These are phyloP conservation scores for Meteorus colon DNA, from an alignment of 2,888 invertebrate genomes.

Conservation along the genomic window DNA sequence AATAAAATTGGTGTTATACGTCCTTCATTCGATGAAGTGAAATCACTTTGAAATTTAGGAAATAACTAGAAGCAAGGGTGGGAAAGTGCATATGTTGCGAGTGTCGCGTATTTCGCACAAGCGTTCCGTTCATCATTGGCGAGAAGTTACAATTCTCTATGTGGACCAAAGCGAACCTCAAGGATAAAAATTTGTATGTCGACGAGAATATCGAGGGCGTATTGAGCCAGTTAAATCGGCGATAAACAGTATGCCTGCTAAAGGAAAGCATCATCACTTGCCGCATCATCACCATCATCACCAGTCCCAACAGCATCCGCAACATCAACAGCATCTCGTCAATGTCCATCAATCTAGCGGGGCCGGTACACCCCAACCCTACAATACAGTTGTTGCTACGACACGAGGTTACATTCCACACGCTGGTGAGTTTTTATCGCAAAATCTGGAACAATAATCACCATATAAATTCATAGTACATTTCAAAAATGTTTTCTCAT, in stretches of 20 bases:
- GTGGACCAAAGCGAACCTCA: constrained; percentile 63
- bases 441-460: background rate
- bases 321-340: constrained; percentile 57
- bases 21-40: background rate
- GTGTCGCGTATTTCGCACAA: constrained; percentile 6
- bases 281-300: constrained; percentile 62
- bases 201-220: constrained; percentile 61
- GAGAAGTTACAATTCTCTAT: constrained; percentile 59
- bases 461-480: background rate
- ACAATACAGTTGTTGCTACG: constrained; percentile 62
- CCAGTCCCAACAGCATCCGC: constrained; percentile 53
- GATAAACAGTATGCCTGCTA: constrained; percentile 67
- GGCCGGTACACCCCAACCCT: constrained; percentile 58
- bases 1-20: background rate
- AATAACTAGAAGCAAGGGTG: background rate
- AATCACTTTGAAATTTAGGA: background rate
- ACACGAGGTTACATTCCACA: constrained; percentile 60
- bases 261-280: constrained; percentile 66
- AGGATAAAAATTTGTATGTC: constrained; percentile 62
- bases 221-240: constrained; percentile 60
- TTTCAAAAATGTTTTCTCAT: background rate
- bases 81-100: constrained; percentile 7
- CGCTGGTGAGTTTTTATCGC: constrained; percentile 60
- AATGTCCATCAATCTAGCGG: constrained; percentile 61
- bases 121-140: constrained; percentile 20